Conservation (phyloP, 2,113 vertebrate genomes). For the Corvus moneduloides region DNA sequence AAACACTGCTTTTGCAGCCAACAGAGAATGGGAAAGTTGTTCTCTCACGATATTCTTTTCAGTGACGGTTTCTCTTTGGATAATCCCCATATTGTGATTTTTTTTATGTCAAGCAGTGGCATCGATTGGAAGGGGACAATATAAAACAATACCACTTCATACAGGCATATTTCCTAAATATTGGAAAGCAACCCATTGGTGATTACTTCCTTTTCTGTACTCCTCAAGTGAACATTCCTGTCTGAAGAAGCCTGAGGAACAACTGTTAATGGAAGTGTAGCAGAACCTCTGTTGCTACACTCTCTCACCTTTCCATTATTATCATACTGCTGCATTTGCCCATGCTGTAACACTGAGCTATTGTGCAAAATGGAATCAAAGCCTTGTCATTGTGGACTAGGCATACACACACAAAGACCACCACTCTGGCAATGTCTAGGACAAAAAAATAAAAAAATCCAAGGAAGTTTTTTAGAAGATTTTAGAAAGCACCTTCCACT, state of each 20-base stretch:
- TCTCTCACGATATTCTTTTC: neutral
- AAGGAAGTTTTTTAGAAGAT: neutral
- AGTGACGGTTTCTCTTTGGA: neutral
- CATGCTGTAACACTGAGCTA: neutral
- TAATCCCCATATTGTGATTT: neutral
- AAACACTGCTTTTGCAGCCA: neutral
- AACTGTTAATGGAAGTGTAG: neutral
- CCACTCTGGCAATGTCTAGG: neutral
- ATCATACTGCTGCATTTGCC: neutral
- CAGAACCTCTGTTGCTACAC: neutral
- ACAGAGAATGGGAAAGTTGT: neutral
- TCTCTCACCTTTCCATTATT: neutral
- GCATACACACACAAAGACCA: neutral
- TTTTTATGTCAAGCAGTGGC: neutral
- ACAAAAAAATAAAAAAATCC: neutral
- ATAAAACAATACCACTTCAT: neutral
- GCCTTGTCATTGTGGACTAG: neutral
- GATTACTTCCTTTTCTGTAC: neutral
- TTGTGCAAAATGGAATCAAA: neutral
- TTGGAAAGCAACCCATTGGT: neutral
- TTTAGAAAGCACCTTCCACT: neutral
- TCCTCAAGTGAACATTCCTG: neutral
- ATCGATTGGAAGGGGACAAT: neutral
- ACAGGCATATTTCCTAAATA: neutral
- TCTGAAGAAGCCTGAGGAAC: neutral